Evolutionary conservation across 2,888 invertebrate genomes (phyloP).

Genomic region (Heterodera filipjevi): DNA sequence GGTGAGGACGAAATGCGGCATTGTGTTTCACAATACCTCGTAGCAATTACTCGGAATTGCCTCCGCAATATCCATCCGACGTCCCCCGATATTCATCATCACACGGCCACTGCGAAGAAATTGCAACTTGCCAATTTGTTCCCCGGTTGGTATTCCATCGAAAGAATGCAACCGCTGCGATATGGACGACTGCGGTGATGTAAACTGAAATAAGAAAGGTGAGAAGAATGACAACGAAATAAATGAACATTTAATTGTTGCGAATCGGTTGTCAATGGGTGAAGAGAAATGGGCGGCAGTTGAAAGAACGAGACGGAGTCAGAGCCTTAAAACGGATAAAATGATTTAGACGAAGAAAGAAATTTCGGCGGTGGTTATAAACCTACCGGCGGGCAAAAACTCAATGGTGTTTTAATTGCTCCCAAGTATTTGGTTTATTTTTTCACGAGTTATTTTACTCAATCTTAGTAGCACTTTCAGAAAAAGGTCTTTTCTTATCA

Average conservation of each 20-base stretch:
- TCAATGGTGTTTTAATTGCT: too few relatives aligned
- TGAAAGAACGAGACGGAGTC: slow-evolving; percentile 34
- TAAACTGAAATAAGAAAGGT: neutral
- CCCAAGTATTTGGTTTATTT: too few relatives aligned
- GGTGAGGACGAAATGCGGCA: too few relatives aligned
- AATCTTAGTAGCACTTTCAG: too few relatives aligned
- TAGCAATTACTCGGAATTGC: slow-evolving; percentile 32
- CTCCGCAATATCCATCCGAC: slow-evolving; percentile 34
- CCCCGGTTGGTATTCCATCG: slow-evolving; percentile 32
- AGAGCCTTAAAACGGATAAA: slow-evolving; percentile 4
- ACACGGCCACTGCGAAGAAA: slow-evolving; percentile 35
- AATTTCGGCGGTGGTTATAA: too few relatives aligned
- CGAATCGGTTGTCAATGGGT: neutral
- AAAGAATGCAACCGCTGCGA: slow-evolving; percentile 29
- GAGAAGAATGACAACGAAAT: neutral
- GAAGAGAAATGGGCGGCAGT: slow-evolving; percentile 29
- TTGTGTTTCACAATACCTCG: slow-evolving; percentile 29
- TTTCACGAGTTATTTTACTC: too few relatives aligned
- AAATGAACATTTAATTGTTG: neutral
- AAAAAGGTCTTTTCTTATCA: too few relatives aligned
- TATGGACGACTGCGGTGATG: neutral
- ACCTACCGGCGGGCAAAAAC: too few relatives aligned
- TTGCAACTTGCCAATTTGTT: slow-evolving; percentile 38
- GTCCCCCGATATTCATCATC: slow-evolving; percentile 37
- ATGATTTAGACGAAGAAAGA: neutral